A percentile compares a stretch with the other conserved stretches of the same genome.
phyloP scores from a whole-genome alignment of 2,888 invertebrate genomes.

The Panzeria rudis region DNA sequence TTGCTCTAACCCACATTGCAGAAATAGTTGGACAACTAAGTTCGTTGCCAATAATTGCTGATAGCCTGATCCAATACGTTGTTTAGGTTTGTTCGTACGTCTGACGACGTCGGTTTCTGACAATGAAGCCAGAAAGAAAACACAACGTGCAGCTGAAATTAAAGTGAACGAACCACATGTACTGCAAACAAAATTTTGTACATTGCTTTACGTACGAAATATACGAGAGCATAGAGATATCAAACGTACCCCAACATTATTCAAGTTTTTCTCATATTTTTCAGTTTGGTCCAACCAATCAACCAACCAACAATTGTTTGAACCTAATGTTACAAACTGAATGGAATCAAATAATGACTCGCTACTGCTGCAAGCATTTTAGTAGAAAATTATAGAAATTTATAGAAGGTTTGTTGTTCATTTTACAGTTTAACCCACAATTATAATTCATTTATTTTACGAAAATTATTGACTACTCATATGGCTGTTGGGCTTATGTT shows the following conservation, averaged over 20 bases:
- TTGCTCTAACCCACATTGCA: slow-evolving; percentile 61
- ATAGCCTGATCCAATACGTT: slow-evolving; percentile 68
- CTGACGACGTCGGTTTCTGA: slow-evolving; percentile 35
- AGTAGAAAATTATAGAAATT: not conserved
- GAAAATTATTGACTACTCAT: not conserved
- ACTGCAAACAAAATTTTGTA: not conserved
- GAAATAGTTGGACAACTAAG: slow-evolving; percentile 29
- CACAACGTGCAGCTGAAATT: not conserved
- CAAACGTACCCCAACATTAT: slow-evolving; percentile 45
- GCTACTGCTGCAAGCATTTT: not conserved
- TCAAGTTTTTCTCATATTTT: not conserved
- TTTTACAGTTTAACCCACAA: slow-evolving; percentile 21
- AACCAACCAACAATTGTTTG: slow-evolving; percentile 28
- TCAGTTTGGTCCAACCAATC: slow-evolving; percentile 5
- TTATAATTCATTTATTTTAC: slow-evolving; percentile 2
- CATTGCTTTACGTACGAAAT: not conserved
- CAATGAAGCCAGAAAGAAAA: not conserved
- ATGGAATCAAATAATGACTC: not conserved
- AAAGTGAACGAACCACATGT: slow-evolving; percentile 51
- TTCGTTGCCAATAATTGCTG: slow-evolving; percentile 24
- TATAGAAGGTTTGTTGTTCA: not conserved
- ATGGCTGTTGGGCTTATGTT: not conserved
- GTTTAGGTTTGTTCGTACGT: slow-evolving; percentile 73
- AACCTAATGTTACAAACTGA: slow-evolving; percentile 20
- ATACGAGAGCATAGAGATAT: not conserved